A percentile compares a stretch with the other conserved stretches of the same genome.
These are phyloP conservation scores for Hippoglossus stenolepis DNA, from an alignment of 2,113 vertebrate species.

Conservation along the genomic window DNA sequence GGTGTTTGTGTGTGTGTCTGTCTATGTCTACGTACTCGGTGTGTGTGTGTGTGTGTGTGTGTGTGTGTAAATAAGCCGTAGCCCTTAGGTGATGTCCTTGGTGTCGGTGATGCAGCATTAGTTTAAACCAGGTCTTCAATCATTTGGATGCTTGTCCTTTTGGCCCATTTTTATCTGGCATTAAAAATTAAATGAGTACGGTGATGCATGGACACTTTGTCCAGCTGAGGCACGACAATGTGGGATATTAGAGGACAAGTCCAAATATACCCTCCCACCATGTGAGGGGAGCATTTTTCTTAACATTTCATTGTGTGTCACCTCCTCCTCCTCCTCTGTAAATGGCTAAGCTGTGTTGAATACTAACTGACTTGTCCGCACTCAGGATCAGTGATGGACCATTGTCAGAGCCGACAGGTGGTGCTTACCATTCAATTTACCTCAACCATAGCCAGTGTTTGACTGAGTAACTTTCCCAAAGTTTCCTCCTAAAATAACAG, in stretches of 20 bases:
- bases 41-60: background rate
- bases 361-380: constrained; percentile 42
- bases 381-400: constrained; percentile 41
- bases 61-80: background rate
- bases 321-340: constrained; percentile 28
- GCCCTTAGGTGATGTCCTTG: constrained; percentile 20
- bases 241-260: constrained; percentile 35
- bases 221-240: constrained; percentile 35
- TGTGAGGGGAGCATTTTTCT: constrained; percentile 22
- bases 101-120: constrained; percentile 40
- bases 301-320: background rate
- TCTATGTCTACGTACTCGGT: no score
- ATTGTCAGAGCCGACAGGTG: constrained; percentile 48
- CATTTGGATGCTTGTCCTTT: constrained; percentile 36
- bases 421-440: constrained; percentile 38
- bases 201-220: constrained; percentile 54
- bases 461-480: constrained; percentile 33
- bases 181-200: constrained; percentile 57
- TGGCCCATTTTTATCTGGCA: constrained; percentile 60
- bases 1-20: background rate
- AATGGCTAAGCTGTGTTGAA: constrained; percentile 41
- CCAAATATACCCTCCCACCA: constrained; percentile 53
- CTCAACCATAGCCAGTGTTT: constrained; percentile 39
- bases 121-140: constrained; percentile 48
- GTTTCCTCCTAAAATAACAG: constrained; percentile 19